phyloP scores from a whole-genome alignment of 1,140 invertebrate genomes.

The Heliconius himera region DNA sequence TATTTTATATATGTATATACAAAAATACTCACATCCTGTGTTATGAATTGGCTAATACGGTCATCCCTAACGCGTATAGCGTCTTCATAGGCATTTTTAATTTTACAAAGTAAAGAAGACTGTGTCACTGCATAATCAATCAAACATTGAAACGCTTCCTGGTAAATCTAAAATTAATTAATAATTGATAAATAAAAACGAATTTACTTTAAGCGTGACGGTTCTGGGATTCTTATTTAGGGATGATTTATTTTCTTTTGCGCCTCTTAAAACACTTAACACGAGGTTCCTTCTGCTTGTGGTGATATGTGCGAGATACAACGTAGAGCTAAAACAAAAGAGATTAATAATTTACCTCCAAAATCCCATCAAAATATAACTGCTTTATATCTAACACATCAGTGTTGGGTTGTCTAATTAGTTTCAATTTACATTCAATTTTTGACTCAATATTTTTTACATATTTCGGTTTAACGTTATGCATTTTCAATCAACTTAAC shows the following conservation, averaged over 20 bases:
- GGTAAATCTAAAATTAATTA: constrained; percentile 63
- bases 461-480: constrained; percentile 56
- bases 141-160: constrained; percentile 61
- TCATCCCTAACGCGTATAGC: constrained; percentile 65
- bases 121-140: constrained; percentile 62
- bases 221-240: too few relatives aligned
- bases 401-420: constrained; percentile 54
- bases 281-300: too few relatives aligned
- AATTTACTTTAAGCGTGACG: too few relatives aligned
- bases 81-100: constrained; percentile 72
- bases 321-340: background rate
- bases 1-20: too few relatives aligned
- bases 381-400: constrained; percentile 63
- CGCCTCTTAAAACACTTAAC: too few relatives aligned
- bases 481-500: constrained; percentile 34
- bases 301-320: background rate
- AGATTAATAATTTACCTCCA: constrained; percentile 51
- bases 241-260: too few relatives aligned
- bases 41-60: constrained; percentile 64
- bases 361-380: constrained; percentile 58
- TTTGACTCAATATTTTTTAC: constrained; percentile 61
- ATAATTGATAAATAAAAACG: background rate
- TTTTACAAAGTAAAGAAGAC: constrained; percentile 60
- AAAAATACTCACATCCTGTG: constrained; percentile 66
- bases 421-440: constrained; percentile 54